phyloP scores from a whole-genome alignment of 1,140 invertebrate genomes.

The Aethina tumida region DNA sequence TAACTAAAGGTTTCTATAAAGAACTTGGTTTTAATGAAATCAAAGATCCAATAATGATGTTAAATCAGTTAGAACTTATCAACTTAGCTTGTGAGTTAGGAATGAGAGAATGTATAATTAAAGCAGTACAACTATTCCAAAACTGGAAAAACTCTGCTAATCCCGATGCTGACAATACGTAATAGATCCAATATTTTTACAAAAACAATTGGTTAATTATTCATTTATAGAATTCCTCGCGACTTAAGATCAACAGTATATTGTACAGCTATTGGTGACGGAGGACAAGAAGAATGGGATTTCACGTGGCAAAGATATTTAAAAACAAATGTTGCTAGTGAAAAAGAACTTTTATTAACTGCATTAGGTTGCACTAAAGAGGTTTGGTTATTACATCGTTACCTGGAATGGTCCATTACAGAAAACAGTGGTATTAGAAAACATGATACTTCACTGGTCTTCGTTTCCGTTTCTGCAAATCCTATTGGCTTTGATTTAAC shows the following conservation, averaged over 20 bases:
- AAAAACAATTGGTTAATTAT: no score
- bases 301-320: constrained; percentile 71
- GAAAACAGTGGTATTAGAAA: constrained; percentile 67
- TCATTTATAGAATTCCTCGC: constrained; percentile 53
- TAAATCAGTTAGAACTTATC: constrained; percentile 60
- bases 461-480: constrained; percentile 58
- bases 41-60: constrained; percentile 54
- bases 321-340: constrained; percentile 60
- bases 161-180: constrained; percentile 41
- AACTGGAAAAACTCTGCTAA: constrained; percentile 60
- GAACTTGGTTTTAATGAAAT: constrained; percentile 55
- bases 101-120: constrained; percentile 55
- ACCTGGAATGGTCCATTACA: constrained; percentile 57
- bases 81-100: constrained; percentile 60
- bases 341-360: constrained; percentile 63
- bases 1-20: constrained; percentile 53
- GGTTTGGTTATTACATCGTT: constrained; percentile 65
- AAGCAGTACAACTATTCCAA: constrained; percentile 55
- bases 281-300: constrained; percentile 73
- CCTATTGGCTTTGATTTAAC: constrained; percentile 62
- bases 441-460: constrained; percentile 66
- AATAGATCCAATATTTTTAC: constrained; percentile 1
- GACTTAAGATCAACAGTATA: constrained; percentile 73
- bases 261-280: constrained; percentile 71
- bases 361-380: constrained; percentile 70